These are phyloP conservation scores for Neodon shergylaensis DNA, from an alignment of 2,113 vertebrate species.

Conservation along the genomic window DNA sequence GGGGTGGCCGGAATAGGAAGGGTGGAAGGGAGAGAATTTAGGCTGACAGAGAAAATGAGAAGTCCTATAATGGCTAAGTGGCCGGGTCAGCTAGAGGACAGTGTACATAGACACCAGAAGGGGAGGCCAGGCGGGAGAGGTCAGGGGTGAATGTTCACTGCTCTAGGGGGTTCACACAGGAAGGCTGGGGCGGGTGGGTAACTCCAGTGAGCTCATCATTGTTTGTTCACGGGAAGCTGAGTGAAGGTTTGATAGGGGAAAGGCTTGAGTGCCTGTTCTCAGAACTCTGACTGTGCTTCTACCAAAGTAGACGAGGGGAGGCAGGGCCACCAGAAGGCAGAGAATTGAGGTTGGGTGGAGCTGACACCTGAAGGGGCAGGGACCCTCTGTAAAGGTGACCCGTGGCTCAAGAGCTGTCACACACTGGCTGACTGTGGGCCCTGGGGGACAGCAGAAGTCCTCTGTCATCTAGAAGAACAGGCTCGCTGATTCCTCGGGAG, in stretches of 20 bases:
- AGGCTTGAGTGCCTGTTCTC: not conserved
- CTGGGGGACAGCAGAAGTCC: not conserved
- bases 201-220: not conserved
- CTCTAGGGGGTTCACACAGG: not conserved
- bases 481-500: constrained; percentile 2
- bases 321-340: not conserved
- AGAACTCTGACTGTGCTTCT: not conserved
- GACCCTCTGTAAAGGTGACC: not conserved
- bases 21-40: not conserved
- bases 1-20: not conserved
- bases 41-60: not conserved
- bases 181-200: not conserved
- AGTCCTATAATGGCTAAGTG: not conserved
- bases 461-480: not conserved
- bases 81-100: not conserved
- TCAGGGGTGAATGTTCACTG: not conserved
- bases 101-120: not conserved
- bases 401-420: not conserved
- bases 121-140: not conserved
- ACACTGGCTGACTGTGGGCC: not conserved
- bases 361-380: not conserved
- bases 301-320: rapidly evolving
- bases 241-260: too few relatives aligned
- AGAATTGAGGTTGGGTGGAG: rapidly evolving
- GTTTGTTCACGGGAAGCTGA: not conserved